Conservation (phyloP, 2,113 vertebrate species). For the Rhinopithecus roxellana region DNA sequence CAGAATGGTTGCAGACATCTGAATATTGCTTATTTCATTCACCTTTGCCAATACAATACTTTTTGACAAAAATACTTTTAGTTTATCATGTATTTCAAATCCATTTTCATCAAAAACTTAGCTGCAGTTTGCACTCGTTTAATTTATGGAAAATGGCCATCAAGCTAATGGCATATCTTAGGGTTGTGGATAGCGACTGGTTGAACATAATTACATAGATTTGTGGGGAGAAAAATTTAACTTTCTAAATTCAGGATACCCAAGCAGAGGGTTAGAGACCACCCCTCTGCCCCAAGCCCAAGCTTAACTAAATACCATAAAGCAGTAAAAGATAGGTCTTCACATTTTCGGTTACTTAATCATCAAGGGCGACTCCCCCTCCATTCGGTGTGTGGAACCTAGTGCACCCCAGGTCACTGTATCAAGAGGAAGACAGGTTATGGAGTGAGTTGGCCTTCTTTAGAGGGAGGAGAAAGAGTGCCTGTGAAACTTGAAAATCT, state of each 20-base stretch:
- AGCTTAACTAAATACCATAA: background rate
- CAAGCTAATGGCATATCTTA: background rate
- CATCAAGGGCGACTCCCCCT: background rate
- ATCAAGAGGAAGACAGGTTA: background rate
- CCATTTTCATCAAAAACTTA: background rate
- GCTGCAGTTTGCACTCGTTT: background rate
- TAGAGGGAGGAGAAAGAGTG: background rate
- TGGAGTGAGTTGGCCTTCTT: background rate
- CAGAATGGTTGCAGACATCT: background rate
- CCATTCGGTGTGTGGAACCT: background rate
- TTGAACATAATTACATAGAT: background rate
- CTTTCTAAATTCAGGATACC: background rate
- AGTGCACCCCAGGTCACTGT: background rate
- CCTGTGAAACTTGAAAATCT: background rate
- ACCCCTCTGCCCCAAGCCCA: background rate
- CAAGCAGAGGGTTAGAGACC: background rate
- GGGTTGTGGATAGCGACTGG: background rate
- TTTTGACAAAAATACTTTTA: slow-evolving; percentile 22
- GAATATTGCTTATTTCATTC: slow-evolving; percentile 38
- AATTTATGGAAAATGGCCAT: background rate
- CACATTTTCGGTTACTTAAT: background rate
- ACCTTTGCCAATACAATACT: background rate
- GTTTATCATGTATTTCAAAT: background rate
- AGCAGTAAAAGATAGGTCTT: background rate
- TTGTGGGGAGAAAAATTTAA: background rate